Evolutionary conservation across 2,113 vertebrate species (phyloP).

Genomic region (Cacatua alba): DNA sequence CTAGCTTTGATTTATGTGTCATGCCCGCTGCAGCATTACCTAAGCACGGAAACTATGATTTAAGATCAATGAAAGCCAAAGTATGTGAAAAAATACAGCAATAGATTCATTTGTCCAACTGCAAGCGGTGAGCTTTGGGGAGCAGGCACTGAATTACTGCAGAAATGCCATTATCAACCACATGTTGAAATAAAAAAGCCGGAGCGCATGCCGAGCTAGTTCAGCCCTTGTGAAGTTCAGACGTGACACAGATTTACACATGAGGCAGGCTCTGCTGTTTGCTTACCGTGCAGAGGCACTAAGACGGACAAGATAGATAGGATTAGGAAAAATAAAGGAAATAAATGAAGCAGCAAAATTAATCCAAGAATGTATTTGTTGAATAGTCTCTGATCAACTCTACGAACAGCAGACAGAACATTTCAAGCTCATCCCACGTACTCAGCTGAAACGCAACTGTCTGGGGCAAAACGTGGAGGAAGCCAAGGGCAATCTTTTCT

Average conservation of each 20-base stretch:
- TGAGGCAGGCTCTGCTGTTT: neutral
- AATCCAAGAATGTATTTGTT: neutral
- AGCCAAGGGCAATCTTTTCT: accelerated
- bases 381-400: neutral
- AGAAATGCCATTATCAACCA: neutral
- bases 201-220: neutral
- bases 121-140: neutral
- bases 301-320: neutral
- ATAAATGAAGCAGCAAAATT: neutral
- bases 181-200: neutral
- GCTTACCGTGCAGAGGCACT: neutral
- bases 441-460: neutral
- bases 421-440: neutral
- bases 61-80: constrained; percentile 47
- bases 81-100: constrained; percentile 26
- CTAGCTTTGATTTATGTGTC: constrained; percentile 52
- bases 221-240: neutral
- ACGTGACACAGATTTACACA: neutral
- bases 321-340: neutral
- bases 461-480: neutral
- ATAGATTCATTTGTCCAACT: neutral
- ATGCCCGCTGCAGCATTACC: constrained; percentile 29
- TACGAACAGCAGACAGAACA: neutral
- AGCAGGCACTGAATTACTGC: neutral
- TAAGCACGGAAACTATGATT: constrained; percentile 56